Conservation (phyloP, 2,113 vertebrate genomes). For the Leptosomus discolor region DNA sequence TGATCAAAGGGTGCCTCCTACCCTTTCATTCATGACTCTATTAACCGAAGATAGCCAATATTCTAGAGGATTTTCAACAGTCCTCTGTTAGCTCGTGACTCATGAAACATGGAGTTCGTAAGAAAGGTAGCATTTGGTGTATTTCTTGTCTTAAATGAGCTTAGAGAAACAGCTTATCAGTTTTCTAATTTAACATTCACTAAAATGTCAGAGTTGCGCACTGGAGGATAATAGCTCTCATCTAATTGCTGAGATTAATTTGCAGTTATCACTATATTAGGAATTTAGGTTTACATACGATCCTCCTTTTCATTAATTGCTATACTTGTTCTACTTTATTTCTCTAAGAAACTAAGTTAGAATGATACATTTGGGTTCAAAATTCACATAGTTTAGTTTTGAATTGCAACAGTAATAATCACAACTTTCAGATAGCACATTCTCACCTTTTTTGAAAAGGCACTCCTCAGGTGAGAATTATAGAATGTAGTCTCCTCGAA, state of each 20-base stretch:
- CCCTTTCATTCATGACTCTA: neutral
- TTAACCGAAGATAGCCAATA: neutral
- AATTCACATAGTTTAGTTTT: neutral
- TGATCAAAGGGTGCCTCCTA: neutral
- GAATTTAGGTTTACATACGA: neutral
- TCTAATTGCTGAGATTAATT: conserved; percentile 4
- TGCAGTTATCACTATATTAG: neutral
- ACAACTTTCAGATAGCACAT: neutral
- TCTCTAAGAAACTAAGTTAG: neutral
- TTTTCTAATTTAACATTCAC: neutral
- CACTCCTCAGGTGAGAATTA: neutral
- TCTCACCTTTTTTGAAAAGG: neutral
- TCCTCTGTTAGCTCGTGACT: neutral
- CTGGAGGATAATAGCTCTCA: neutral
- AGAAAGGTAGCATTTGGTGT: neutral
- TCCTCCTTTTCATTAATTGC: neutral
- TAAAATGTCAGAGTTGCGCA: neutral
- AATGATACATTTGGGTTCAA: neutral
- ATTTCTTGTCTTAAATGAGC: neutral
- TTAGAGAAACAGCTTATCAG: neutral
- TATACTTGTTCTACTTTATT: neutral
- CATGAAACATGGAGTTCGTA: neutral
- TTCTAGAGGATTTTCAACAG: neutral
- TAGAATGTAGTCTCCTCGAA: neutral
- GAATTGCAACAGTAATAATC: neutral